These are phyloP conservation scores for Ceratoteleas bidentatus DNA, from an alignment of 1,140 invertebrate genomes.

Conservation along the genomic window DNA sequence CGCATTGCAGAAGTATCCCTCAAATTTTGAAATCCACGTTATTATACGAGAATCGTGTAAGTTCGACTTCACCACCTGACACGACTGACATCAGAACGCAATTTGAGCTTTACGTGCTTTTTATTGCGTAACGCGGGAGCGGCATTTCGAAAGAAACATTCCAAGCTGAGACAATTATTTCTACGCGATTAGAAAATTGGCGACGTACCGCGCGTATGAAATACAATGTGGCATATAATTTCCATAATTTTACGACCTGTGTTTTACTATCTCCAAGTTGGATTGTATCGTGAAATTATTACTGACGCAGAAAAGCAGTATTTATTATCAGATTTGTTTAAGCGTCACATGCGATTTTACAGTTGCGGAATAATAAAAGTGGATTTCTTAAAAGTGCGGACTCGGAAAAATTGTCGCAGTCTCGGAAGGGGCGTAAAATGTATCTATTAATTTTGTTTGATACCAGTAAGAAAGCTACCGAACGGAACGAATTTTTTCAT, in stretches of 20 bases:
- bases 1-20: background rate
- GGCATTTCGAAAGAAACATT: background rate
- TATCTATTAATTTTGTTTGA: too few relatives aligned
- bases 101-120: background rate
- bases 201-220: slow-evolving; percentile 4
- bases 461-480: too few relatives aligned
- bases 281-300: slow-evolving; percentile 45
- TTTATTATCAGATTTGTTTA: slow-evolving; percentile 43
- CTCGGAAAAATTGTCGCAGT: too few relatives aligned
- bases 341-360: slow-evolving; percentile 19
- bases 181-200: slow-evolving; percentile 27
- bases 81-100: background rate
- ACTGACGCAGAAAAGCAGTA: slow-evolving; percentile 30
- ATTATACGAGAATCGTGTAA: background rate
- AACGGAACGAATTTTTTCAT: too few relatives aligned
- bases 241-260: slow-evolving; percentile 41
- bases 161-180: slow-evolving; percentile 8
- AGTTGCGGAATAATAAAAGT: slow-evolving; percentile 10
- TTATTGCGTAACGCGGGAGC: background rate
- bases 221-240: slow-evolving; percentile 22
- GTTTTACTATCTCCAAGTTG: slow-evolving; percentile 31
- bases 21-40: slow-evolving; percentile 4
- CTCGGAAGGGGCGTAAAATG: too few relatives aligned
- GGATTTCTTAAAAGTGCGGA: background rate
- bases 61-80: background rate